Base-by-base conservation (phyloP, 2,888 invertebrate genomes). In the Lithosia quadra region DNA sequence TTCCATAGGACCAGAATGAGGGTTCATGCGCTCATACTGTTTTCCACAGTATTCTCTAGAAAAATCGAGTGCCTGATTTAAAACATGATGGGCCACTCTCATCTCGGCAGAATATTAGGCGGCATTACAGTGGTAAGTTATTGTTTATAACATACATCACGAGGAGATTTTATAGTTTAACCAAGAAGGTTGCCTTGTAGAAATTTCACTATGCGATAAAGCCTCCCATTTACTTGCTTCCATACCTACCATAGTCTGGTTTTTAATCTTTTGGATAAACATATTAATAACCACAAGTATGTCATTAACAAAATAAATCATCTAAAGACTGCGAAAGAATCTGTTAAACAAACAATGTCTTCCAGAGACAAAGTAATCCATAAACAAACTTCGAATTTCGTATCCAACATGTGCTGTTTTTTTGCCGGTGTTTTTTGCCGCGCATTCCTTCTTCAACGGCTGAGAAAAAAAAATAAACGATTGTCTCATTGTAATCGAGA, bases 401-500 rank as follows among this genome's bases (percentile, higher is more conserved):
- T 67, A 67, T 61, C 60, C 63, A 33, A 33, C 61, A 64, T 67
- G 67, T 67, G 64, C 28, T 65, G 61, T 71, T 64, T 71, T 64
- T 82, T 81, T 82, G 82, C 76, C 69, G 65, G 63, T 60, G 3
- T 43, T 82, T 82, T 82, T 82, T 80, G 69, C 49, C 43, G 15
- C 74, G 67, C 77, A 82, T 82, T 80, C 81, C 77, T 43, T 69
- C n/a, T 34, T 28, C 70, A 74, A 82, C 68, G 67, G 78, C 71
- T 70, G 64, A 24, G 62, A 69, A 71, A 80, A 76, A 81, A 80
- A 73, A 68, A 74, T 4, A 65, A 65, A 74, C 65, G 72, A 73
- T 79, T 78, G 82, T 76, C 81, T 79, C 75, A 80, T 82, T 82
- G 75, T 79, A 76, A 80, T 73, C 76, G 75, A 82, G 75, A 79